Percentiles rank a stretch among this genome's conserved stretches.
Conservation (phyloP, 2,797 vertebrate genomes). For the Macroramphosus scolopax region DNA sequence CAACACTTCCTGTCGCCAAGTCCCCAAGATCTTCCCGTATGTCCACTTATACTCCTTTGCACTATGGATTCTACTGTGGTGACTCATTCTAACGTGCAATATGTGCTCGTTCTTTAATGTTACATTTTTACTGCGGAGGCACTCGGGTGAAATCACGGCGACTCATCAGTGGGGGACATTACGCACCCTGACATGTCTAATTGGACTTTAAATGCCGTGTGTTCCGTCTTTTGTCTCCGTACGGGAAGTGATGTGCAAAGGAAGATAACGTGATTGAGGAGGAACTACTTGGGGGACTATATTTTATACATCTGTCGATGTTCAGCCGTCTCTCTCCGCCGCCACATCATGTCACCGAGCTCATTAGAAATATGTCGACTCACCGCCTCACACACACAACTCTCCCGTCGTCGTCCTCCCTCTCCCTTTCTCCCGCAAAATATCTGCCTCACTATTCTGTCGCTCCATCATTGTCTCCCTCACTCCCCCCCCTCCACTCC, state of each 20-base stretch:
- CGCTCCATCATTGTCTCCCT: slow-evolving; percentile 51
- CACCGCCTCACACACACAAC: slow-evolving; percentile 54
- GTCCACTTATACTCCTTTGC: slow-evolving; percentile 41
- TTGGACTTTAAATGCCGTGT: slow-evolving; percentile 36
- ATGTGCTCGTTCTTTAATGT: slow-evolving; percentile 29
- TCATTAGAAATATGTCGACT: slow-evolving; percentile 77
- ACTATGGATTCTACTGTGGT: slow-evolving; percentile 28
- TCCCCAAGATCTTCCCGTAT: slow-evolving; percentile 45
- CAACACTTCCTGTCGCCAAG: slow-evolving; percentile 47
- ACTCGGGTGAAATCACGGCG: slow-evolving; percentile 27
- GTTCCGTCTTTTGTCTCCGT: slow-evolving; percentile 54
- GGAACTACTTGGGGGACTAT: slow-evolving; percentile 34
- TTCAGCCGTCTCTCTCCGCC: slow-evolving; percentile 26
- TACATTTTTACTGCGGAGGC: slow-evolving; percentile 31
- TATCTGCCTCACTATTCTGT: no score
- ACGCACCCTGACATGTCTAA: slow-evolving; percentile 20
- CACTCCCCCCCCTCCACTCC: slow-evolving; percentile 11
- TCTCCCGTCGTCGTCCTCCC: slow-evolving; percentile 13
- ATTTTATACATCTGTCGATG: slow-evolving; percentile 38
- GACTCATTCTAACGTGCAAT: slow-evolving; percentile 26
- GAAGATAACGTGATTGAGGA: slow-evolving; percentile 41
- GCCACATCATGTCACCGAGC: slow-evolving; percentile 50
- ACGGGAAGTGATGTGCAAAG: slow-evolving; percentile 19
- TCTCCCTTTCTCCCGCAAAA: no score
- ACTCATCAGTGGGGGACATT: slow-evolving; percentile 35